These are phyloP conservation scores for Chaitophorus viminalis DNA, from an alignment of 2,888 invertebrate species.

Conservation along the genomic window DNA sequence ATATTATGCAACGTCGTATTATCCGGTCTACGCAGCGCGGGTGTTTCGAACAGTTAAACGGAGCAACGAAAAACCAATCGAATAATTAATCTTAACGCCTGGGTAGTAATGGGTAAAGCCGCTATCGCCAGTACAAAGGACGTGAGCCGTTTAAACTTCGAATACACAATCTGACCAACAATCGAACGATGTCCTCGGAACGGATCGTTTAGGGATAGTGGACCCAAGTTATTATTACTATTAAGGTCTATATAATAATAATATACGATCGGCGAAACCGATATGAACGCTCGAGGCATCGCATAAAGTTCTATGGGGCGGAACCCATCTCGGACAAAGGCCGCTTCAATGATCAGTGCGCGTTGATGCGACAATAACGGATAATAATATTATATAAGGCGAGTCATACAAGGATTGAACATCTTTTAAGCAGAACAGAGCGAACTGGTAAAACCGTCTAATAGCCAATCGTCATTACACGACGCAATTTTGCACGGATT, in stretches of 20 bases:
- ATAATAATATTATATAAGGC: not conserved
- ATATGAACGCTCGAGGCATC: slow-evolving; percentile 27
- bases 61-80: not conserved
- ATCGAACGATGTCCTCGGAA: not conserved
- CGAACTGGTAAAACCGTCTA: not conserved
- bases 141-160: not conserved
- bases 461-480: not conserved
- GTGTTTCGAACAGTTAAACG: not conserved
- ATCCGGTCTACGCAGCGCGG: too few species aligned
- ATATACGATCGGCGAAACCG: not conserved
- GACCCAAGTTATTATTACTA: not conserved
- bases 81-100: not conserved
- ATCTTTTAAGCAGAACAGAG: not conserved
- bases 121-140: not conserved
- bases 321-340: not conserved
- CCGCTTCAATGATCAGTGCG: slow-evolving; percentile 25
- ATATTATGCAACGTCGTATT: too few species aligned
- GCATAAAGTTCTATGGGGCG: slow-evolving; percentile 29
- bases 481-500: not conserved
- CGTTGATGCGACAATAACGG: not conserved
- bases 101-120: not conserved
- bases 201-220: slow-evolving; percentile 2
- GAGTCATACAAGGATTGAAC: not conserved
- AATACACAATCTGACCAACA: slow-evolving; percentile 31
- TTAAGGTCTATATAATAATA: not conserved